phyloP scores from a whole-genome alignment of 2,888 invertebrate genomes.

The Synanthedon tipuliformis region DNA sequence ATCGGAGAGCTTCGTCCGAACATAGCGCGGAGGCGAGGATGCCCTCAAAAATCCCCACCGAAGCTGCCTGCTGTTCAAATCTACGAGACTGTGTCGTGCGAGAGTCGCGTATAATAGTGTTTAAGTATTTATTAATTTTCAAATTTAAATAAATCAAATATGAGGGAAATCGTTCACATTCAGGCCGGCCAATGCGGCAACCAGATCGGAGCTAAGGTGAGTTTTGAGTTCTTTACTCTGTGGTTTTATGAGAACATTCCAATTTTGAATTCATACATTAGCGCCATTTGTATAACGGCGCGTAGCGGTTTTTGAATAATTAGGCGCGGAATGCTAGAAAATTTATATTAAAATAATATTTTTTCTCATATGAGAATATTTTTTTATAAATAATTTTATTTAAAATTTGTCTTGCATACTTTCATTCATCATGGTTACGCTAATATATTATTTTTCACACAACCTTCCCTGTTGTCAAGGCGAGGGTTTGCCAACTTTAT shows the following conservation, averaged over 20 bases:
- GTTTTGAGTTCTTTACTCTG: background rate
- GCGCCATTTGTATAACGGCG: constrained; percentile 8
- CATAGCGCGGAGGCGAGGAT: constrained; percentile 58
- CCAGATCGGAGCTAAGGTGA: constrained; percentile 79
- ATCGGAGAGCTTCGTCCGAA: constrained; percentile 28
- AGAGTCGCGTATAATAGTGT: constrained; percentile 56
- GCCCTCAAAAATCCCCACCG: constrained; percentile 62
- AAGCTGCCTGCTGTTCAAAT: constrained; percentile 38
- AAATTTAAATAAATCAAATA: constrained; percentile 46
- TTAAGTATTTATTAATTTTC: constrained; percentile 51
- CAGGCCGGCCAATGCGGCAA: constrained; percentile 89
- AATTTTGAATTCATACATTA: background rate
- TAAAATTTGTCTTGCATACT: constrained; percentile 27
- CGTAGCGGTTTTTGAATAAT: constrained; percentile 9
- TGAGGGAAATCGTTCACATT: constrained; percentile 87
- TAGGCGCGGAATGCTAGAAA: background rate
- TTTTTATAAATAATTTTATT: no score
- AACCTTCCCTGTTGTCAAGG: constrained; percentile 8
- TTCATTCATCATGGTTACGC: constrained; percentile 23
- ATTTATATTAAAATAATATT: background rate
- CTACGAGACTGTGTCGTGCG: constrained; percentile 54
- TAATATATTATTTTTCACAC: constrained; percentile 19
- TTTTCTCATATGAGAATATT: background rate
- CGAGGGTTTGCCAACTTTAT: background rate
- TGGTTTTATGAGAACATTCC: background rate